A percentile compares a stretch with the other conserved stretches of the same genome.
phyloP scores from a whole-genome alignment of 2,113 vertebrate genomes.

The Amazona guildingii region DNA sequence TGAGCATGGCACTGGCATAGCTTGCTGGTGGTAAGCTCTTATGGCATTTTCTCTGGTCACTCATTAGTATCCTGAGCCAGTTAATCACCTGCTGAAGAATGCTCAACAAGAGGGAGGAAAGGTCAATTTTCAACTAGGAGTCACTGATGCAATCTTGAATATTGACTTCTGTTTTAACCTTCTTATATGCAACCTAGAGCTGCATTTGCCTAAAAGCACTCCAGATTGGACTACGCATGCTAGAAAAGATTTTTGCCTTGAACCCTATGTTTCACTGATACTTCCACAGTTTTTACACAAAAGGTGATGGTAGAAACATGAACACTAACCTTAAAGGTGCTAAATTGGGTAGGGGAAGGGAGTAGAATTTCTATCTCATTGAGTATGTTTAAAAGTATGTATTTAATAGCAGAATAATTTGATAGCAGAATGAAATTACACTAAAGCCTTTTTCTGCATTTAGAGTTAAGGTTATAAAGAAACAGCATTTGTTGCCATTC shows the following conservation, averaged over 20 bases:
- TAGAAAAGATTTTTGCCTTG: neutral
- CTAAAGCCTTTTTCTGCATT: neutral
- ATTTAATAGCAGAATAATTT: neutral
- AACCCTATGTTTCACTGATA: neutral
- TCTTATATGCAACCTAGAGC: neutral
- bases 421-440: neutral
- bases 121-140: neutral
- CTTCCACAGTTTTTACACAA: neutral
- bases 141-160: neutral
- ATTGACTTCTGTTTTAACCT: neutral
- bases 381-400: neutral
- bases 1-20: neutral
- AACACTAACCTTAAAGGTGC: neutral
- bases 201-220: neutral
- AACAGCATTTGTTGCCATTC: neutral
- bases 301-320: neutral
- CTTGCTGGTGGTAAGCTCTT: neutral
- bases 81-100: neutral
- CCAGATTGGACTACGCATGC: neutral
- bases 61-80: neutral
- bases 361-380: neutral
- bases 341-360: neutral
- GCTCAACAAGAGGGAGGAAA: neutral
- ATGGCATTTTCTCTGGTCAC: neutral
- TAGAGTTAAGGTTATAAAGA: neutral